A percentile compares a stretch with the other conserved stretches of the same genome.
Conservation (phyloP, 2,797 vertebrate genomes). For the Pampus argenteus region DNA sequence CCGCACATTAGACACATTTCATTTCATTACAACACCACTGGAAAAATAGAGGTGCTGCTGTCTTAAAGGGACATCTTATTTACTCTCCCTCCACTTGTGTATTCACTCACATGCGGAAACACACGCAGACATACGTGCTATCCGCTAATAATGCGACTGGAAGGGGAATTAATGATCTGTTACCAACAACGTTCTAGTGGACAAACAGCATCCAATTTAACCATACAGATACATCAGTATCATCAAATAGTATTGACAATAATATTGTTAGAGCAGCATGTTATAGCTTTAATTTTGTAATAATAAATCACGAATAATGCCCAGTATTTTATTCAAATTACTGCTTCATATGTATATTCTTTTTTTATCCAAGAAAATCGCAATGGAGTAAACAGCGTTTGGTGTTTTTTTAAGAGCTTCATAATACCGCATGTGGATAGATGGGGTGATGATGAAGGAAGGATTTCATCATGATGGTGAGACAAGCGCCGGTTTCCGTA, state of each 20-base stretch:
- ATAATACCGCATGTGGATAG: constrained; percentile 13
- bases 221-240: constrained; percentile 14
- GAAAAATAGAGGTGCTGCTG: constrained; percentile 73
- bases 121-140: not conserved
- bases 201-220: constrained; percentile 43
- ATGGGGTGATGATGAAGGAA: constrained; percentile 35
- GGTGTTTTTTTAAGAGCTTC: not conserved
- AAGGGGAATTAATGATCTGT: constrained; percentile 56
- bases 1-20: constrained; percentile 83
- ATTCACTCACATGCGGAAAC: constrained; percentile 31
- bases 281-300: not conserved
- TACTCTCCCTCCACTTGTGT: constrained; percentile 56
- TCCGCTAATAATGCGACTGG: constrained; percentile 36
- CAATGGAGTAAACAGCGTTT: not conserved
- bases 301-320: not conserved
- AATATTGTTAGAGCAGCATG: constrained; percentile 1
- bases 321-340: not conserved
- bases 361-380: not conserved
- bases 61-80: constrained; percentile 82
- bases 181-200: constrained; percentile 45
- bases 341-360: not conserved
- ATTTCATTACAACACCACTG: constrained; percentile 79
- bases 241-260: constrained; percentile 29
- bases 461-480: constrained; percentile 61
- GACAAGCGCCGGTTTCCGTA: constrained; percentile 73